Conservation (phyloP, 2,888 invertebrate species). For the Fabriciana adippe region DNA sequence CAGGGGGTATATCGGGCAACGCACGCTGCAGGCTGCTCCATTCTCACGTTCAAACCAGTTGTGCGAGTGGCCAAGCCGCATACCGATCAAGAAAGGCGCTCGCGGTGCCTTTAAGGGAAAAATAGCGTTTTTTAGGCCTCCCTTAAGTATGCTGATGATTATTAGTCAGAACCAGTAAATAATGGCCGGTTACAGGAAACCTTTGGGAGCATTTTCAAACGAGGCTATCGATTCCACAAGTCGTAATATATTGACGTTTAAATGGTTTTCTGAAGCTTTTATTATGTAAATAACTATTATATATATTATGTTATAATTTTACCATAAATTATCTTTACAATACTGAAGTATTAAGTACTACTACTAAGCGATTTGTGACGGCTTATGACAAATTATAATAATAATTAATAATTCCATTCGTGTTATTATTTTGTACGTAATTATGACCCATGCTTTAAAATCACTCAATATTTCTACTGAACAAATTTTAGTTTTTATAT, state of each 20-base stretch:
- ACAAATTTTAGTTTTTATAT: no score
- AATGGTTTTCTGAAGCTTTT: neutral
- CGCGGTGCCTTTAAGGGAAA: conserved; percentile 71
- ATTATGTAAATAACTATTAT: neutral
- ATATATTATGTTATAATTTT: neutral
- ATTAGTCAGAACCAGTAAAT: conserved; percentile 56
- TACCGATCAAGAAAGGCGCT: conserved; percentile 74
- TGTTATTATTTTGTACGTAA: no score
- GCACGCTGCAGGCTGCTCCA: conserved; percentile 58
- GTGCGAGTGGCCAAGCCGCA: conserved; percentile 65
- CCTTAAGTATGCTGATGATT: conserved; percentile 56
- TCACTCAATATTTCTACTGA: no score
- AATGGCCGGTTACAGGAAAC: conserved; percentile 49
- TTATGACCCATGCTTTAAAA: no score
- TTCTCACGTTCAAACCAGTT: conserved; percentile 75
- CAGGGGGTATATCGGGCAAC: conserved; percentile 62
- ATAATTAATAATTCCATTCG: no score
- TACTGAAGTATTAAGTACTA: no score
- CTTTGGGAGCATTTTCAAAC: conserved; percentile 22
- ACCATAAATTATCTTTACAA: no score
- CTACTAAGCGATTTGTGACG: no score
- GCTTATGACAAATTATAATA: no score
- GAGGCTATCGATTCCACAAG: neutral
- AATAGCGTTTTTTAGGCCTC: conserved; percentile 65
- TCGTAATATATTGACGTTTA: neutral